phyloP scores from a whole-genome alignment of 2,113 vertebrate species.

The Typhlomys cinereus region DNA sequence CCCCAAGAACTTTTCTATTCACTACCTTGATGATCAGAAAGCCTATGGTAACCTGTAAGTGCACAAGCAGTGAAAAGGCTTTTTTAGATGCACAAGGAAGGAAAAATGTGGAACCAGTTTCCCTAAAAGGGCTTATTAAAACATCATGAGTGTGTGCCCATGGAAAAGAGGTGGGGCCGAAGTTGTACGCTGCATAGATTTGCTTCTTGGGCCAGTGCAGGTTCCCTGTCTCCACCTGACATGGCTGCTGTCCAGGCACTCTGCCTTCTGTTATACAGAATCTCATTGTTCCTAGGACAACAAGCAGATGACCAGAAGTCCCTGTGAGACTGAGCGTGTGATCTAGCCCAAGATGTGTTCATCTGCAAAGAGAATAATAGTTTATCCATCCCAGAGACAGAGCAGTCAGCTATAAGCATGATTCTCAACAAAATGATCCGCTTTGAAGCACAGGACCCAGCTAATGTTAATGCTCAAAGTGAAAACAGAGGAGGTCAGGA shows the following conservation, averaged over 20 bases:
- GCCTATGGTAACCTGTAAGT: background rate
- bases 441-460: constrained; percentile 58
- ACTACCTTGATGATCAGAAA: background rate
- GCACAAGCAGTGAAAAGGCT: background rate
- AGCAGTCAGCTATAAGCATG: constrained; percentile 48
- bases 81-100: background rate
- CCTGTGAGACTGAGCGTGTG: constrained; percentile 52
- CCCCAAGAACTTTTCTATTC: background rate
- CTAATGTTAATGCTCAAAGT: constrained; percentile 49
- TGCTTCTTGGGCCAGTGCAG: background rate
- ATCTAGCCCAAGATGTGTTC: constrained; percentile 58
- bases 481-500: constrained; percentile 37
- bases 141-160: too few relatives aligned
- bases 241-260: constrained; percentile 41
- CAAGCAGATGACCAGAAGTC: background rate
- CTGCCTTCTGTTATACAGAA: constrained; percentile 36
- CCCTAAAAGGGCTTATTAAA: background rate
- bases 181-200: background rate
- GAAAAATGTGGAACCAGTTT: background rate
- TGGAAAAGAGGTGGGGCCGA: background rate
- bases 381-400: constrained; percentile 33
- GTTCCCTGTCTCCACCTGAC: constrained; percentile 7
- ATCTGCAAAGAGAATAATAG: constrained; percentile 43
- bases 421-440: constrained; percentile 7
- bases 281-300: constrained; percentile 42